A percentile compares a stretch with the other conserved stretches of the same genome.
phyloP scores from a whole-genome alignment of 2,888 invertebrate species.

The Lumbricus terrestris region DNA sequence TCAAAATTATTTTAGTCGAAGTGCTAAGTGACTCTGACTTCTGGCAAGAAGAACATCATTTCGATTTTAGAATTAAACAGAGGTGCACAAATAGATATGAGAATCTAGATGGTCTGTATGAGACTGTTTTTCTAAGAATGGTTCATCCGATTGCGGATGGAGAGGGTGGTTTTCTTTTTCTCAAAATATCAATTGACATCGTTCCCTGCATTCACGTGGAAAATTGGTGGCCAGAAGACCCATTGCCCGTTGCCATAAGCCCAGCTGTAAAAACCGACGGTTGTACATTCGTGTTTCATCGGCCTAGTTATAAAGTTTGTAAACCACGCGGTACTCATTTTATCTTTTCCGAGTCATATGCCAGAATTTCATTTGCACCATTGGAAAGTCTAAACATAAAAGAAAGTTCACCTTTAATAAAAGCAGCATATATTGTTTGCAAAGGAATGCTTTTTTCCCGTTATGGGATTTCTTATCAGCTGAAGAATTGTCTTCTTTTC shows the following conservation, averaged over 20 bases:
- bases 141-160: background rate
- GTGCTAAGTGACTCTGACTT: too few relatives aligned
- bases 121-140: background rate
- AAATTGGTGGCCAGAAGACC: background rate
- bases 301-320: too few relatives aligned
- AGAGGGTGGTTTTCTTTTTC: background rate
- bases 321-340: too few relatives aligned
- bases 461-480: background rate
- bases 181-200: background rate
- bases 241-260: background rate
- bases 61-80: background rate
- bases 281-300: background rate
- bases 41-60: too few relatives aligned
- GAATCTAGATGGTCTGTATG: background rate
- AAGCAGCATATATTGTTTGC: background rate
- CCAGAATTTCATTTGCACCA: background rate
- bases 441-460: background rate
- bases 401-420: background rate
- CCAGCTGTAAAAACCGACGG: background rate
- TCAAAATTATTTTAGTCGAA: too few relatives aligned
- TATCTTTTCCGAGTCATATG: too few relatives aligned
- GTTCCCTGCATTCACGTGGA: background rate
- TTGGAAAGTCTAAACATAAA: background rate
- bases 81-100: background rate
- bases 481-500: background rate